phyloP scores from a whole-genome alignment of 2,797 vertebrate species.

The Anguilla megastoma region DNA sequence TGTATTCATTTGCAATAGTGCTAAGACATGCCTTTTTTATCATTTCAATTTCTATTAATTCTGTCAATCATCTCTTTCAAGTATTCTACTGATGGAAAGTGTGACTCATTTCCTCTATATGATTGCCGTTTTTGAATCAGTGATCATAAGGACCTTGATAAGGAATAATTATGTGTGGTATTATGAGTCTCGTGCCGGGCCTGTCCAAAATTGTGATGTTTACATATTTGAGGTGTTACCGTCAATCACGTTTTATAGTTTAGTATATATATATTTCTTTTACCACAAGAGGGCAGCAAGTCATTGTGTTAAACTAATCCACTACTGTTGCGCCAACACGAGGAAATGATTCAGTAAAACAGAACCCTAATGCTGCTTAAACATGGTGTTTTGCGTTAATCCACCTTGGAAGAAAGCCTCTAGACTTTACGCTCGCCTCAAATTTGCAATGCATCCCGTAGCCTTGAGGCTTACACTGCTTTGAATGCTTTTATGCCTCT shows the following conservation, averaged over 20 bases:
- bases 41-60: too few relatives aligned
- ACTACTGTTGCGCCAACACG: neutral
- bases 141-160: too few relatives aligned
- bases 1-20: too few relatives aligned
- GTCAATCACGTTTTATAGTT: neutral
- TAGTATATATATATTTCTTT: constrained; percentile 1
- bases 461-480: constrained; percentile 12
- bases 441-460: neutral
- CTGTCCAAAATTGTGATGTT: too few relatives aligned
- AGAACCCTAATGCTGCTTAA: neutral
- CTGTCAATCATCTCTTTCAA: too few relatives aligned
- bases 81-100: too few relatives aligned
- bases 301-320: neutral
- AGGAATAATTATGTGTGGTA: too few relatives aligned
- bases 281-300: constrained; percentile 61
- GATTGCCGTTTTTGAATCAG: too few relatives aligned
- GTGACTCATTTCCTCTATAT: too few relatives aligned
- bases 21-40: too few relatives aligned
- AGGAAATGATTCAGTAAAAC: neutral
- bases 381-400: neutral
- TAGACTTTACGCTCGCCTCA: neutral
- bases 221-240: too few relatives aligned
- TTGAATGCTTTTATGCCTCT: constrained; percentile 44
- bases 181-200: too few relatives aligned
- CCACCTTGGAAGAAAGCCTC: neutral